A percentile compares a stretch with the other conserved stretches of the same genome.
phyloP scores from a whole-genome alignment of 1,140 invertebrate genomes.

The Cydia pomonella region DNA sequence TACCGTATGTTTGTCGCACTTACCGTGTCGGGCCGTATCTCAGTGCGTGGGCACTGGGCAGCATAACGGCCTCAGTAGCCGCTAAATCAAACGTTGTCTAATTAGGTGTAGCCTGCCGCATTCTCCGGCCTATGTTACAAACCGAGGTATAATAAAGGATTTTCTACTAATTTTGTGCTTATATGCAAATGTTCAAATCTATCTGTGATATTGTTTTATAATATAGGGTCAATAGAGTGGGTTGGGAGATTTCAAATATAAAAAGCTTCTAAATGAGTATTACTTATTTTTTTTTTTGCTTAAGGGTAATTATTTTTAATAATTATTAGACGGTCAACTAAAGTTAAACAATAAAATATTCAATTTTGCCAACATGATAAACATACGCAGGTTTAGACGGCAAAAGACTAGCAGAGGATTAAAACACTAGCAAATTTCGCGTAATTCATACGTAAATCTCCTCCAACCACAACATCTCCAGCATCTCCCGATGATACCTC shows the following conservation, averaged over 20 bases:
- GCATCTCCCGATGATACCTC: too few species aligned
- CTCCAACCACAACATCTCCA: too few species aligned
- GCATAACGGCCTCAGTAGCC: slow-evolving; percentile 60
- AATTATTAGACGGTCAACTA: too few species aligned
- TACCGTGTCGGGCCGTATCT: slow-evolving; percentile 48
- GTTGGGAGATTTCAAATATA: not conserved
- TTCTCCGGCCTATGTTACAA: slow-evolving; percentile 36
- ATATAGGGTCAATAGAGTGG: not conserved
- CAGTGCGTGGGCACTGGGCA: slow-evolving; percentile 65
- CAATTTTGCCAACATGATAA: too few species aligned
- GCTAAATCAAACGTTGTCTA: slow-evolving; percentile 69
- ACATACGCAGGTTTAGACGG: too few species aligned
- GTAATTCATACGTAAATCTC: too few species aligned
- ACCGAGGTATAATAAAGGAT: slow-evolving; percentile 32
- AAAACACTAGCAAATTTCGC: too few species aligned
- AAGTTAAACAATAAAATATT: too few species aligned
- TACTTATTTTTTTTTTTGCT: not conserved
- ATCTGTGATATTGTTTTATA: not conserved
- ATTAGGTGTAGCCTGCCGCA: slow-evolving; percentile 61
- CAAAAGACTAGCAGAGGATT: too few species aligned
- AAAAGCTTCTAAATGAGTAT: not conserved
- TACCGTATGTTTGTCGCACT: slow-evolving; percentile 21
- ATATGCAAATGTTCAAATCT: not conserved
- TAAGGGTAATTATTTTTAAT: too few species aligned
- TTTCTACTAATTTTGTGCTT: not conserved